Conservation (phyloP, 2,113 vertebrate genomes). For the Burhinus bistriatus region DNA sequence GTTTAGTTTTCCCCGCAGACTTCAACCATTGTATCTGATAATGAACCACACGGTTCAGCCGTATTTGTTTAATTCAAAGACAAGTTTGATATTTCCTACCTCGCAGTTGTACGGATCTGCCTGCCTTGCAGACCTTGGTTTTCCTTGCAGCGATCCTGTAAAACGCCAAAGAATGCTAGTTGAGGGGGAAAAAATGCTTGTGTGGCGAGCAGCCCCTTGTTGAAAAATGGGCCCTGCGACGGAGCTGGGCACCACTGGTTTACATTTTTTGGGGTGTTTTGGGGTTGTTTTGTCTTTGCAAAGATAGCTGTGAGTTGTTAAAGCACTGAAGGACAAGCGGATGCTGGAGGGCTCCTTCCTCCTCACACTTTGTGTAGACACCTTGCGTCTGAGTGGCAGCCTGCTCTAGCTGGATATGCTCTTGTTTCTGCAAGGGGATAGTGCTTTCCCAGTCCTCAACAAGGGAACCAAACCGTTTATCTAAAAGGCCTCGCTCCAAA, state of each 20-base stretch:
- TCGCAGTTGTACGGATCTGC: not conserved
- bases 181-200: fast-evolving
- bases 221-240: not conserved
- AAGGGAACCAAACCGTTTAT: not conserved
- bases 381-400: not conserved
- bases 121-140: not conserved
- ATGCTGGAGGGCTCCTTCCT: not conserved
- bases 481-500: not conserved
- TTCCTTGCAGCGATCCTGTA: not conserved
- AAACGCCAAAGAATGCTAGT: not conserved
- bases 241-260: not conserved
- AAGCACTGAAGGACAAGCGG: not conserved
- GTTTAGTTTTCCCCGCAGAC: not conserved
- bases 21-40: not conserved
- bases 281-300: not conserved
- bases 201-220: fast-evolving
- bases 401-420: not conserved
- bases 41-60: not conserved
- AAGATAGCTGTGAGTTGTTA: not conserved
- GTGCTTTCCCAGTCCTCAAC: not conserved
- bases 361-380: not conserved
- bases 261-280: not conserved
- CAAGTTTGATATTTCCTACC: not conserved
- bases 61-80: conserved; percentile 11
- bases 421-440: not conserved